Conservation (phyloP, 2,113 vertebrate genomes). For the Takifugu bimaculatus region DNA sequence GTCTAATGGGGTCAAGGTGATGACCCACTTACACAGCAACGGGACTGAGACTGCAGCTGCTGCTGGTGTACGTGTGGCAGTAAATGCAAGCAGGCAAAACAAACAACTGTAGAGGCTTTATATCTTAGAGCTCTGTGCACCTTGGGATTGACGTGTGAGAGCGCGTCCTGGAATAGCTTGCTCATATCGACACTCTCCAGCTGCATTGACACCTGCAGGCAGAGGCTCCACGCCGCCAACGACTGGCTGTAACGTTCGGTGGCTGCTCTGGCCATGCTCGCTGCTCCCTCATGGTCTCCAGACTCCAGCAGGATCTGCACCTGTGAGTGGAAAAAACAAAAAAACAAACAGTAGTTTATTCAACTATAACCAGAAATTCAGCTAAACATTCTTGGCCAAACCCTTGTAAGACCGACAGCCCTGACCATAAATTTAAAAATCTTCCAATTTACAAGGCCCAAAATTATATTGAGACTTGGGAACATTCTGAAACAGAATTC, state of each 20-base stretch:
- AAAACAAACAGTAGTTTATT: not conserved
- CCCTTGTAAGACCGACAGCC: too few species aligned
- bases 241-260: constrained; percentile 73
- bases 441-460: too few species aligned
- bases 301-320: constrained; percentile 70
- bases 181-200: constrained; percentile 63
- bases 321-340: not conserved
- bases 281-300: constrained; percentile 64
- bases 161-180: constrained; percentile 80
- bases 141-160: constrained; percentile 79
- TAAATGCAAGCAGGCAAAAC: not conserved
- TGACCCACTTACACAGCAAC: constrained; percentile 51
- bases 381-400: too few species aligned
- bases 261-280: constrained; percentile 75
- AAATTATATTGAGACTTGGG: too few species aligned
- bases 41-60: not conserved
- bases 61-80: not conserved
- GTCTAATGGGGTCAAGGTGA: constrained; percentile 48
- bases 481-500: too few species aligned
- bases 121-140: constrained; percentile 53
- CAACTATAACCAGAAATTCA: not conserved
- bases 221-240: constrained; percentile 75
- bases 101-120: not conserved
- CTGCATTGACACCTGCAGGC: constrained; percentile 79
- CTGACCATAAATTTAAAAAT: too few species aligned